A percentile compares a stretch with the other conserved stretches of the same genome.
Evolutionary conservation across 2,113 vertebrate genomes (phyloP).

Genomic region (Butastur rufipennis): DNA sequence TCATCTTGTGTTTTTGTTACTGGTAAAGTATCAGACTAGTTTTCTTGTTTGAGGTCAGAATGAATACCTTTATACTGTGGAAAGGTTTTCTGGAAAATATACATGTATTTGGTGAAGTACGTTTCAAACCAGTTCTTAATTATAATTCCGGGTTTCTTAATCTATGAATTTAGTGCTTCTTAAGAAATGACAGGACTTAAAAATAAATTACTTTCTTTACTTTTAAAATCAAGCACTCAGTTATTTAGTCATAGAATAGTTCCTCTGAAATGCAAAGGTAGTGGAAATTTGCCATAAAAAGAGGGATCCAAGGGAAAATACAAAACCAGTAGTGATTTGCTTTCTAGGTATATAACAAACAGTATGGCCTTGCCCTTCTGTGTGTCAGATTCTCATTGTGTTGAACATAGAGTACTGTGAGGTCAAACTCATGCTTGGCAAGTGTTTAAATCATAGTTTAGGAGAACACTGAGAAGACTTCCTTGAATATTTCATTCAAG

Average conservation of each 20-base stretch:
- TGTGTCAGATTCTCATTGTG: not conserved
- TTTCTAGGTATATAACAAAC: not conserved
- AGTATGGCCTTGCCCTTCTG: not conserved
- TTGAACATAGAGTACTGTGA: not conserved
- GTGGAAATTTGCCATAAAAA: conserved; percentile 28
- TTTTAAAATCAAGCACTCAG: conserved; percentile 48
- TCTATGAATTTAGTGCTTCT: conserved; percentile 57
- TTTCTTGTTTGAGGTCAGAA: not conserved
- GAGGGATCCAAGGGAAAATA: not conserved
- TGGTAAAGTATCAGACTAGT: not conserved
- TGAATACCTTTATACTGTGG: not conserved
- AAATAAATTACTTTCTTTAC: conserved; percentile 44
- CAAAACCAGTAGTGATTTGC: not conserved
- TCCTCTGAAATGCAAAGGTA: conserved; percentile 41
- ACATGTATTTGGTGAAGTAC: not conserved
- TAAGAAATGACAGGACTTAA: conserved; percentile 45
- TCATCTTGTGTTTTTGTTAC: not conserved
- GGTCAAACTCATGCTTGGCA: not conserved
- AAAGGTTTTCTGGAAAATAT: not conserved
- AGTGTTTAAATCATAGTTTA: not conserved
- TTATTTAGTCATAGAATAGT: conserved; percentile 30
- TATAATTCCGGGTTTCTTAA: conserved; percentile 40
- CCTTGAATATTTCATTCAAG: not conserved
- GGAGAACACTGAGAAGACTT: not conserved
- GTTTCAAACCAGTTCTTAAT: not conserved